Base-by-base conservation (phyloP, 2,797 vertebrate genomes). In the Pipistrellus pygmaeus region DNA sequence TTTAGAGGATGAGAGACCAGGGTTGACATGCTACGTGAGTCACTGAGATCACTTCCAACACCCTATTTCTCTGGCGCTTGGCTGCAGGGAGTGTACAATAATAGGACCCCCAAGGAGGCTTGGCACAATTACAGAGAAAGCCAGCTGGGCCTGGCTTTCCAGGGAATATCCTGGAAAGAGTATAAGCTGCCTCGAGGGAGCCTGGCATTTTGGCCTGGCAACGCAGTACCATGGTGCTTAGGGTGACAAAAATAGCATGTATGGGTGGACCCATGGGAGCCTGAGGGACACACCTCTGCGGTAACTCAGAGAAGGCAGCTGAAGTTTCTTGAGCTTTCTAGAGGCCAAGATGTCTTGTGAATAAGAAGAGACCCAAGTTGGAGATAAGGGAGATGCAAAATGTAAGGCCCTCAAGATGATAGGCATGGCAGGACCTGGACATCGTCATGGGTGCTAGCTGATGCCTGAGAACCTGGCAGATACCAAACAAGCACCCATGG, bases 131-230 rank as follows among this genome's bases (percentile, higher is more conserved):
- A 88, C 32, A 94, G 64, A 57, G 89, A 46, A 92, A 95, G 27
- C 81, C 83, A 76, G 32, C 66, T 91, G 83, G 35, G 35, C 20
- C 46, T 86, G 55, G 18, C 46, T 95, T 96, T 95, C 82, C n/a
- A 82, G 53, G 78, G 66, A 96, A 82, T 82, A 78, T 93, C 88
- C 57, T 96, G 23, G 75, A 83, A 93, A 89, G 82, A 95, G 18
- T 30, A 8, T 76, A 89, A 77, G 14, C 53, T 83, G 32, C 84
- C 77, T 93, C 78, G 48, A 84, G 73, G 73, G 68, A 93, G 44
- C 51, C 78, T 76, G 90, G 57, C 23, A 18, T 53, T 71, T 71
- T 57, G 62, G 23, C 75, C 68, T 90, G 60, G 15, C 46, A 75
- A 71, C 14, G 12, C 44, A 91, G 35, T 57, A 27, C 55, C 53